Evolutionary conservation across 1,140 invertebrate genomes (phyloP).

Genomic region (Drosophila biarmipes): DNA sequence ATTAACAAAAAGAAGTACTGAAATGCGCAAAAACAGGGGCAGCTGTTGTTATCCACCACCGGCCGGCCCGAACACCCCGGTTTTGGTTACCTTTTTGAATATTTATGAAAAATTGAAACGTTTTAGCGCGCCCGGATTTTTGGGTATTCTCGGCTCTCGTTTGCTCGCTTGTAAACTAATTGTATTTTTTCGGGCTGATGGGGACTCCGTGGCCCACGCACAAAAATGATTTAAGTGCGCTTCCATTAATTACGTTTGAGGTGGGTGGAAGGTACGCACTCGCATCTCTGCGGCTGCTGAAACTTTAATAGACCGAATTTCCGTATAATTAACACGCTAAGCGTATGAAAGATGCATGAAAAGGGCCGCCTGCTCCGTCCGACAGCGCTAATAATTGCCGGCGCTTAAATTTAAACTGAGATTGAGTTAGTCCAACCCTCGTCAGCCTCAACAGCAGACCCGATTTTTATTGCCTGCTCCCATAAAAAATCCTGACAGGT

Average conservation of each 20-base stretch:
- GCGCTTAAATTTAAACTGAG: conserved; percentile 74
- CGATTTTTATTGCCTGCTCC: conserved; percentile 26
- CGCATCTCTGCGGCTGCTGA: conserved; percentile 45
- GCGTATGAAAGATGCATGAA: conserved; percentile 76
- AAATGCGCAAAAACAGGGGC: conserved; percentile 43
- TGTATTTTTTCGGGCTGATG: conserved; percentile 62
- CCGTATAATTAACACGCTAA: conserved; percentile 79
- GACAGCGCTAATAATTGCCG: conserved; percentile 66
- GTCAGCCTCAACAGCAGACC: conserved; percentile 37
- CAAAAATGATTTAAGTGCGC: conserved; percentile 81
- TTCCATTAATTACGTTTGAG: conserved; percentile 79
- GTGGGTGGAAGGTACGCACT: conserved; percentile 15
- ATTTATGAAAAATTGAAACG: conserved; percentile 83
- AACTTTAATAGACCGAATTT: conserved; percentile 82
- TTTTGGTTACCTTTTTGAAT: conserved; percentile 79
- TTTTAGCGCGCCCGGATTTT: conserved; percentile 71
- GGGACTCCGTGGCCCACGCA: conserved; percentile 60
- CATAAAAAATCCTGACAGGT: conserved; percentile 37
- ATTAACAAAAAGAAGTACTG: conserved; percentile 3
- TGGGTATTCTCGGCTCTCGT: conserved; percentile 47
- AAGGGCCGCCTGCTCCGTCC: conserved; percentile 22
- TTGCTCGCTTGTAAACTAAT: conserved; percentile 77
- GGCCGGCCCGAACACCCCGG: conserved; percentile 8
- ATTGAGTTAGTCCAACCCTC: conserved; percentile 58
- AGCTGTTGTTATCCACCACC: conserved; percentile 59